Evolutionary conservation across 2,888 invertebrate species (phyloP), one percentile per base, ranked within the genome.

Genomic region (Gymnosoma rotundatum): DNA sequence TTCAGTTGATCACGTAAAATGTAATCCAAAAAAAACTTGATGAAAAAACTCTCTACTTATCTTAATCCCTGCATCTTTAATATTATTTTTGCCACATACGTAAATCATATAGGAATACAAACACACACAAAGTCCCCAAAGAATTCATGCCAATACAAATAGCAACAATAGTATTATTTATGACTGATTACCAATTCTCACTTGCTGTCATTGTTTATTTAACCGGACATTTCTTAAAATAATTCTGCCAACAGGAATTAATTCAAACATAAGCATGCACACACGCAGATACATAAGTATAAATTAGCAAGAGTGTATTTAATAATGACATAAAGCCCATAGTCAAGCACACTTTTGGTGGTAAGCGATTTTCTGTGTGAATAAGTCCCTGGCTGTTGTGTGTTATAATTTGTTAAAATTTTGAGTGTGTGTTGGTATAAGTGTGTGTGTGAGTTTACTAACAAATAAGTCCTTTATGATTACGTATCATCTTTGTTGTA

Each of bases 181-280:
- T 67, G 79, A 83, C 83, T 75, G 64, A 64, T 60, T 66, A 74
- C 63, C 63, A 75, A 73, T 78, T 63, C 73, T 74, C 63, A 67
- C 56, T 63, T 25, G 50, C 42, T 66, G 64, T 66, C 70, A 36
- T 50, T 72, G 42, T 42, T 42, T 36, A 66, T 82, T 72, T 36
- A 25, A 42, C 67, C 45, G 78, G 67, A 67, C 76, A 45, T 45
- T 64, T 72, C 64, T 76, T 72, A 72, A 66, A 38, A 83, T 66
- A 67, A 70, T 54, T 38, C 12, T 67, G 50, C 45, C 64, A 67
- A 69, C 16, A 56, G 60, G 73, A 83, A 78, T 78, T 78, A 78
- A 73, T 50, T 70, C 42, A 14, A 58, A 82, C 42, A 58, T 16
- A 76, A 14, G 10, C 64, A 61, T 1, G 16, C 54, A 70, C 32